These are phyloP conservation scores for Lota lota DNA, from an alignment of 2,113 vertebrate genomes.

Conservation along the genomic window DNA sequence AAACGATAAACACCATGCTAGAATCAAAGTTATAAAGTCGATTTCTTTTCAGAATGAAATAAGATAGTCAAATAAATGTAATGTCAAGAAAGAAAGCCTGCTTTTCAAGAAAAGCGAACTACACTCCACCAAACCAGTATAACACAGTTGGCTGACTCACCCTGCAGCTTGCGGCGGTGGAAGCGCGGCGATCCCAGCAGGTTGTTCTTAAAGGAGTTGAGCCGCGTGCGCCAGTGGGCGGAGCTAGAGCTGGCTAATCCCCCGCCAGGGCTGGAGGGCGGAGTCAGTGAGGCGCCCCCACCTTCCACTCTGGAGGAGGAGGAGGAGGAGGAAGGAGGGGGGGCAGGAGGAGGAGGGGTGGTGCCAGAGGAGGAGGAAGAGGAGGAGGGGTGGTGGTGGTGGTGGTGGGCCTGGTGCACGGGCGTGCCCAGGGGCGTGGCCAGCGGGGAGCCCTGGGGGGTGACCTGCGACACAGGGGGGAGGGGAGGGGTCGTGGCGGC, in stretches of 20 bases:
- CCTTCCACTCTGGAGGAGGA: slow-evolving; percentile 77
- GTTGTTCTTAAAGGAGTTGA: slow-evolving; percentile 92
- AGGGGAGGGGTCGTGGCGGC: slow-evolving; percentile 58
- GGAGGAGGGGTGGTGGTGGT: slow-evolving; percentile 72
- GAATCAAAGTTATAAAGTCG: too few species aligned
- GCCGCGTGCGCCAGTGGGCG: slow-evolving; percentile 84
- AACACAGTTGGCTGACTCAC: neutral
- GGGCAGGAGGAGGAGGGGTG: slow-evolving; percentile 78
- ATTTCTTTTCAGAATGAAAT: too few species aligned
- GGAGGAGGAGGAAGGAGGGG: slow-evolving; percentile 72
- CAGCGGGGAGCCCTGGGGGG: slow-evolving; percentile 82
- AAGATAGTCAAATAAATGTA: too few species aligned
- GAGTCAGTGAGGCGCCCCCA: slow-evolving; percentile 74
- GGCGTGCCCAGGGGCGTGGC: slow-evolving; percentile 82
- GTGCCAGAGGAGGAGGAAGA: slow-evolving; percentile 63
- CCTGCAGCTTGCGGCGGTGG: slow-evolving; percentile 81
- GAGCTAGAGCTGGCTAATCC: slow-evolving; percentile 78
- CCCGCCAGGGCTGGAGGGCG: slow-evolving; percentile 78
- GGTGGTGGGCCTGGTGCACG: slow-evolving; percentile 77
- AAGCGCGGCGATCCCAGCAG: slow-evolving; percentile 90
- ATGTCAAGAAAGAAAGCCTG: too few species aligned
- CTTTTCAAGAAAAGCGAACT: neutral
- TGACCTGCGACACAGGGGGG: slow-evolving; percentile 81
- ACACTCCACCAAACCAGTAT: slow-evolving; percentile 11
- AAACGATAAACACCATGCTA: too few species aligned